Evolutionary conservation across 2,113 vertebrate genomes (phyloP), one percentile per base, ranked within the genome.

Genomic region (Corvus moneduloides): DNA sequence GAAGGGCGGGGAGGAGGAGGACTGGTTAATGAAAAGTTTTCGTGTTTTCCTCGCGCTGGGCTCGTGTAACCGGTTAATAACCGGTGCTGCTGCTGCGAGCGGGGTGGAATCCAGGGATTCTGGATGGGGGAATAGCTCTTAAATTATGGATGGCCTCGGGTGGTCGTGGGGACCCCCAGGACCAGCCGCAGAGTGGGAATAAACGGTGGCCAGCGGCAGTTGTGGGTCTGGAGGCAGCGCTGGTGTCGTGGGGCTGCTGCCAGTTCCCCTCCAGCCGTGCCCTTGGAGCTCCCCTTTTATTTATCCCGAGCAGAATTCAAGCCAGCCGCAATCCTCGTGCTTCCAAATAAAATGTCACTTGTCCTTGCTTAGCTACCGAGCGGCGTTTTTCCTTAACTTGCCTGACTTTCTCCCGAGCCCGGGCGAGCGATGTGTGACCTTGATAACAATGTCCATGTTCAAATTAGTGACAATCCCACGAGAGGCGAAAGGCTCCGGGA

Each of bases 11-110:
- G 94, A 95, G 91, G 91, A 95, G 83, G 93, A 95, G 86, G 91
- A 90, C 93, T 88, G 91, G 33, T 79, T 96, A 96, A 95, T 90
- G 71, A 90, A 95, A 96, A 94, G 87, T 94, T 94, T 96, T 93
- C 79, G 33, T 59, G 72, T 92, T 94, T 84, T 84, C 75, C 39
- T 52, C 46, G n/a, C 80, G 91, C 91, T 39, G 76, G 49, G 74
- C 85, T 95, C 52, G 12, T 68, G 91, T 85, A 37, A 28, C 63
- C 2, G 78, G 78, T 81, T 87, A 75, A 91, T 63, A 87, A 87
- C 84, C 71, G 6, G 66, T 61, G 91, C 72, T 6, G 91, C 72
- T 6, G 81, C 69, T 52, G 33, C n/a, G 77, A 75, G 61, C 61
- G 10, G 46, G 52, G 35, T 28, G 63, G 17, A 52, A 43, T 69